Conservation (phyloP, 2,113 vertebrate genomes). For the Hystrix cristata region DNA sequence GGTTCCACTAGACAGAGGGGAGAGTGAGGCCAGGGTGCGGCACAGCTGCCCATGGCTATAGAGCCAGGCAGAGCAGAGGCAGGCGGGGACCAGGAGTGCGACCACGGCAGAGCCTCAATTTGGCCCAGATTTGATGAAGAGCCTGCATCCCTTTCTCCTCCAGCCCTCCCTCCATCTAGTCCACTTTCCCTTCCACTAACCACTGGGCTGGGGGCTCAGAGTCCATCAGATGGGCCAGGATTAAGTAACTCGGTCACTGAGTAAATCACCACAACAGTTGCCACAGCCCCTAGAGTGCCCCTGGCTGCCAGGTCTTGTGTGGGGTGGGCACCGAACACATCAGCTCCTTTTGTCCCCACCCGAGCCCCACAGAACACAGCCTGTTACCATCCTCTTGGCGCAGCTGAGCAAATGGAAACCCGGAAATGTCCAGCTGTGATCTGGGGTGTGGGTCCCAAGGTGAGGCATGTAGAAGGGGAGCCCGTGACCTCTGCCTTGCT, state of each 20-base stretch:
- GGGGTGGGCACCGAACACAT: background rate
- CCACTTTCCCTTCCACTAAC: background rate
- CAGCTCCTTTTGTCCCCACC: background rate
- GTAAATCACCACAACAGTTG: background rate
- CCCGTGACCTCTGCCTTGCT: background rate
- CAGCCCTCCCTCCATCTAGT: background rate
- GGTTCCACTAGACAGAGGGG: background rate
- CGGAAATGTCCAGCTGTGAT: background rate
- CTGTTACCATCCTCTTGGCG: background rate
- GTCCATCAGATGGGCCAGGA: background rate
- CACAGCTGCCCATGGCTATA: background rate
- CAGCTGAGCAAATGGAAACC: background rate
- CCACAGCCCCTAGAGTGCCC: background rate
- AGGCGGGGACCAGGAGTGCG: background rate
- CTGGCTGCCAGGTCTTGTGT: background rate
- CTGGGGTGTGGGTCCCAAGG: background rate
- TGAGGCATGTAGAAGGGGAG: background rate
- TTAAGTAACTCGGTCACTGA: background rate
- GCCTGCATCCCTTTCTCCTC: background rate
- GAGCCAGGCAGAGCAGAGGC: background rate
- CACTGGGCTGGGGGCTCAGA: background rate
- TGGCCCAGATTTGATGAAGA: too few species aligned
- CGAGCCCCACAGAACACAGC: background rate
- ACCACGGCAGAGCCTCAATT: background rate
- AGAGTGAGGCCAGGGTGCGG: background rate